Evolutionary conservation across 92 coral and sea anemone genomes (phyloP), one percentile per base, ranked within the genome.

Genomic region (Umimayanthus chanpuru): DNA sequence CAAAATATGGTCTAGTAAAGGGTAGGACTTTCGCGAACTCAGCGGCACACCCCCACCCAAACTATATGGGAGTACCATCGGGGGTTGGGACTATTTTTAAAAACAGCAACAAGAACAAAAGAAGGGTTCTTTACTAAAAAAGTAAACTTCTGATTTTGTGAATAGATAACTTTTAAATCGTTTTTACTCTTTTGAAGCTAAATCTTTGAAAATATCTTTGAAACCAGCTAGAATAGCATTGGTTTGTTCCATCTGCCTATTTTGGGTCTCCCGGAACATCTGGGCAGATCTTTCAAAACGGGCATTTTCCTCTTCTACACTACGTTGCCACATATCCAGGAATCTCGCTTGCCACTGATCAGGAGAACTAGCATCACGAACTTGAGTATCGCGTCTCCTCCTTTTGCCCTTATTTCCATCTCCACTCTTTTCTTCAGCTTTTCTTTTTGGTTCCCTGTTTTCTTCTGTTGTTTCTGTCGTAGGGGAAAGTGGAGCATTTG

Each of bases 121-220:
- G 32, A 71, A 36, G 76, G 76, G 28, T 26, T 36, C 32, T 71
- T 71, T 25, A 29, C 32, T 25, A n/a, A 71, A 71, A 65, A 71
- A 28, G 0, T 71, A 25, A 28, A 15, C 74, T 68, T 71, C 40
- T 39, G 40, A 71, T 23, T 71, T 71, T 71, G 76, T 71, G 76
- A 71, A 71, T 71, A 28, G 76, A 71, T 71, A 71, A 71, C 76
- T 71, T 71, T 71, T 71, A 71, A 71, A 71, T 71, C 76, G 76
- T 71, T n/a, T n/a, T n/a, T n/a, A n/a, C n/a, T n/a, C n/a, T n/a
- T n/a, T n/a, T n/a, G n/a, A n/a, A n/a, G n/a, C 55, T 41, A 86
- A 86, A 43, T 76, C 89, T 77, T 86, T 86, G 80, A 77, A 87
- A 87, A 79, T 87, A 43, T 80, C 86, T 79, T 80, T 79, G 41